A percentile compares a stretch with the other conserved stretches of the same genome.
Evolutionary conservation across 2,888 invertebrate species (phyloP).

Genomic region (Chaetogeoica ovagalla): DNA sequence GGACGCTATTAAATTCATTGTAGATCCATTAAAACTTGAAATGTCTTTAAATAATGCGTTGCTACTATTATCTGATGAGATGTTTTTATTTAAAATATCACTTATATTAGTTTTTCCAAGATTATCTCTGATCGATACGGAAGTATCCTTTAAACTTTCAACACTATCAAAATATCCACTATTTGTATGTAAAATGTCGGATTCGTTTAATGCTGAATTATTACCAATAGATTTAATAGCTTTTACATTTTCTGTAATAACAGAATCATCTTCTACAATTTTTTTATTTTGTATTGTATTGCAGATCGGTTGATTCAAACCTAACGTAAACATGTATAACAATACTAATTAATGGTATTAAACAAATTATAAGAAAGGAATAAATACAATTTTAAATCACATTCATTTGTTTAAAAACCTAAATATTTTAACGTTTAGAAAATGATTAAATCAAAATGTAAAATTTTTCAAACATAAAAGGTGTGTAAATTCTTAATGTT

Average conservation of each 20-base stretch:
- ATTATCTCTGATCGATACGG: neutral
- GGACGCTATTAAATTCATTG: neutral
- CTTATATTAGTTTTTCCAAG: neutral
- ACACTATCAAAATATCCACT: constrained; percentile 31
- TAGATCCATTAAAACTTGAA: neutral
- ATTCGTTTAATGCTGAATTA: constrained; percentile 15
- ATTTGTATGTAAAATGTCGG: constrained; percentile 12
- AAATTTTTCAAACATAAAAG: neutral
- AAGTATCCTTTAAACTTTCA: constrained; percentile 7
- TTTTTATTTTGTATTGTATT: neutral
- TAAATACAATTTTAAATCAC: neutral
- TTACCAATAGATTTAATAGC: neutral
- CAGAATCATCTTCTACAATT: neutral
- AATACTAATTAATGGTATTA: neutral
- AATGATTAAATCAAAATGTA: neutral
- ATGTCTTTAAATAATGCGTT: neutral
- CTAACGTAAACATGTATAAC: neutral
- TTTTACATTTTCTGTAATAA: neutral
- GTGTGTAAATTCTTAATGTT: too few species aligned
- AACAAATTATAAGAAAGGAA: too few species aligned
- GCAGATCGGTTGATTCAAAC: neutral
- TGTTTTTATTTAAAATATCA: constrained; percentile 31
- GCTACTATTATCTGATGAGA: neutral
- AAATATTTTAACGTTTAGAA: neutral
- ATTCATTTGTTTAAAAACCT: neutral